Conservation (phyloP, 1,140 invertebrate species). For the Pseudomyrmex cubaensis region DNA sequence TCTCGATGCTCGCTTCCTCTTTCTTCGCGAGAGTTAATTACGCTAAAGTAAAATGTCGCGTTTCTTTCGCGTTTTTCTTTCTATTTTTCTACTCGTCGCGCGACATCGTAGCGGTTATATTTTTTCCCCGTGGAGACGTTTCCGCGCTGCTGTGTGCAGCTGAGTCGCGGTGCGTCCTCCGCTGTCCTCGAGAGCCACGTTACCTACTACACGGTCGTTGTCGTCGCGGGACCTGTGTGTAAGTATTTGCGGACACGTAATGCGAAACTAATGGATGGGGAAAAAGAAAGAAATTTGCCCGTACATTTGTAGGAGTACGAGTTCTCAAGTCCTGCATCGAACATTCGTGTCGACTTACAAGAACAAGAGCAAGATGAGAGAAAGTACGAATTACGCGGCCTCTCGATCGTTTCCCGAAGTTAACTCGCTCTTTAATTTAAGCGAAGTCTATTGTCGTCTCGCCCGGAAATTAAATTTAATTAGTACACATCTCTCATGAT, state of each 20-base stretch:
- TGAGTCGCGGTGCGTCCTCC: conserved; percentile 5
- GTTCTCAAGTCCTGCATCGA: not conserved
- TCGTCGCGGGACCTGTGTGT: not conserved
- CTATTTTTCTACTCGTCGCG: not conserved
- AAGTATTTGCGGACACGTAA: conserved; percentile 40
- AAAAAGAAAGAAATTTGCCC: conserved; percentile 41
- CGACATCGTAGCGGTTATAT: conserved; percentile 11
- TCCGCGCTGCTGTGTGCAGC: not conserved
- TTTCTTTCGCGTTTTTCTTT: conserved; percentile 5
- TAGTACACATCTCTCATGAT: conserved; percentile 1
- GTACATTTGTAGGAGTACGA: conserved; percentile 26
- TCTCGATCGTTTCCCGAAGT: conserved; percentile 25
- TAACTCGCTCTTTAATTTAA: conserved; percentile 38
- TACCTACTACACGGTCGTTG: not conserved
- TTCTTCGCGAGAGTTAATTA: conserved; percentile 48
- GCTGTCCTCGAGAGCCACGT: not conserved
- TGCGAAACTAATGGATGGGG: conserved; percentile 43
- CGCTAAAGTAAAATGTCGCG: conserved; percentile 39
- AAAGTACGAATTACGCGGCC: conserved; percentile 32
- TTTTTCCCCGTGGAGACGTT: conserved; percentile 8
- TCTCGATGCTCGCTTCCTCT: not conserved
- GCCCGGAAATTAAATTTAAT: conserved; percentile 21
- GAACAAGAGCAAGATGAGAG: not conserved
- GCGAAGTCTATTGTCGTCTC: conserved; percentile 9
- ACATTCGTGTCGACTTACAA: conserved; percentile 13